Conservation (phyloP, 2,797 vertebrate genomes). For the Pogonophryne albipinna region DNA sequence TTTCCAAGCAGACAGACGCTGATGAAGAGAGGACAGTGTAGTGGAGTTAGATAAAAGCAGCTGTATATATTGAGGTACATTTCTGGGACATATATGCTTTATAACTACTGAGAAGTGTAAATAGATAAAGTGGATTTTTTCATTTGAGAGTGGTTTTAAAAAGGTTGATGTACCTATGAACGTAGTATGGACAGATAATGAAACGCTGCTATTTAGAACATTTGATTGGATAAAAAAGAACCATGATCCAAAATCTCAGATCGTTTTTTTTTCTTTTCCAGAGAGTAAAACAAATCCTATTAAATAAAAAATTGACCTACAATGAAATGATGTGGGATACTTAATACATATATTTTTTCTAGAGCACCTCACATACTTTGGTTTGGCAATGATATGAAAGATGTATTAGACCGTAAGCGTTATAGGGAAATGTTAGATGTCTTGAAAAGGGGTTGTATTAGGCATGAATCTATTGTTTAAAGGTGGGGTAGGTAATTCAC, state of each 20-base stretch:
- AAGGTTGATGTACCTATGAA: not conserved
- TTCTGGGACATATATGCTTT: too few relatives aligned
- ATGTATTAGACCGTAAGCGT: too few relatives aligned
- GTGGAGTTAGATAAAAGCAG: not conserved
- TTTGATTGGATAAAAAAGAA: not conserved
- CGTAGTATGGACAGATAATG: constrained; percentile 2
- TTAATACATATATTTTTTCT: constrained; percentile 4
- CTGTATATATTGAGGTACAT: not conserved
- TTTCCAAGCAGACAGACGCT: constrained; percentile 95
- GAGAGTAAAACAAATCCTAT: not conserved
- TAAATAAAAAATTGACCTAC: constrained; percentile 13
- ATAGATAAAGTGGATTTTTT: too few relatives aligned
- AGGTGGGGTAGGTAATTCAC: too few relatives aligned
- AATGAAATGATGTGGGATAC: constrained; percentile 29
- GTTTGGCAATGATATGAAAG: constrained; percentile 4
- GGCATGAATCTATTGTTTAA: too few relatives aligned
- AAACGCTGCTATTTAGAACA: not conserved
- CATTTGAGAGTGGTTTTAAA: too few relatives aligned
- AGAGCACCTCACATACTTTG: constrained; percentile 7
- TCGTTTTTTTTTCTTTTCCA: not conserved
- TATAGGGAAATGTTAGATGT: too few relatives aligned
- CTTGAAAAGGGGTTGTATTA: too few relatives aligned
- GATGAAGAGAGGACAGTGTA: constrained; percentile 13
- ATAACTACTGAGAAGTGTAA: too few relatives aligned
- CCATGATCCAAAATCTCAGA: not conserved